Conservation (phyloP, 2,888 invertebrate genomes). For the Nezara viridula region DNA sequence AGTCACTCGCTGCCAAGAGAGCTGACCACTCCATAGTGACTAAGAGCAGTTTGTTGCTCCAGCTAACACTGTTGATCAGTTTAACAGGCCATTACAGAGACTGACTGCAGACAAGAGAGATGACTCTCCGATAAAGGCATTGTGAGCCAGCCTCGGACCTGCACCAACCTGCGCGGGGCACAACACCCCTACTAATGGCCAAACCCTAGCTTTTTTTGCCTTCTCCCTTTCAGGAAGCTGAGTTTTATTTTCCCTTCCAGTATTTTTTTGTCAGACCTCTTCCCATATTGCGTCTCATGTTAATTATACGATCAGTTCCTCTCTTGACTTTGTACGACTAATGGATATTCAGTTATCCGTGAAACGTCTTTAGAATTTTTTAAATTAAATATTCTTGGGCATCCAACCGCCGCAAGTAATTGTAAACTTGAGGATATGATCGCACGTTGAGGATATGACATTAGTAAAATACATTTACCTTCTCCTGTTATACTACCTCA, state of each 20-base stretch:
- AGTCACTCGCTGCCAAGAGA: neutral
- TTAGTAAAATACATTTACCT: too few species aligned
- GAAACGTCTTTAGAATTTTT: neutral
- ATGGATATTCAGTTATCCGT: neutral
- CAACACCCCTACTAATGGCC: conserved; percentile 23
- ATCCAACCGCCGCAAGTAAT: too few species aligned
- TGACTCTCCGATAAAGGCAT: neutral
- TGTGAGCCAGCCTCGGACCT: conserved; percentile 6
- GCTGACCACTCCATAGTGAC: neutral
- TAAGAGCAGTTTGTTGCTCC: neutral
- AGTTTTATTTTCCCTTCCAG: conserved; percentile 27
- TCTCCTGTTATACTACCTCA: too few species aligned
- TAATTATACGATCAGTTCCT: conserved; percentile 22
- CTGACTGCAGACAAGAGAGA: neutral
- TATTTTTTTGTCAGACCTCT: neutral
- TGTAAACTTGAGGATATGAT: too few species aligned
- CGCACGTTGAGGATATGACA: too few species aligned
- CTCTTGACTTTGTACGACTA: neutral
- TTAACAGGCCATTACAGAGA: conserved; percentile 11
- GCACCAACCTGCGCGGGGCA: neutral
- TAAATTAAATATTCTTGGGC: too few species aligned
- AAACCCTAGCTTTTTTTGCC: conserved; percentile 22
- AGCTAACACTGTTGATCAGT: neutral
- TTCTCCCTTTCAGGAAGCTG: conserved; percentile 49
- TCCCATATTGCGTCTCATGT: conserved; percentile 30